phyloP scores from a whole-genome alignment of 2,113 vertebrate genomes.

The Apteryx owenii region DNA sequence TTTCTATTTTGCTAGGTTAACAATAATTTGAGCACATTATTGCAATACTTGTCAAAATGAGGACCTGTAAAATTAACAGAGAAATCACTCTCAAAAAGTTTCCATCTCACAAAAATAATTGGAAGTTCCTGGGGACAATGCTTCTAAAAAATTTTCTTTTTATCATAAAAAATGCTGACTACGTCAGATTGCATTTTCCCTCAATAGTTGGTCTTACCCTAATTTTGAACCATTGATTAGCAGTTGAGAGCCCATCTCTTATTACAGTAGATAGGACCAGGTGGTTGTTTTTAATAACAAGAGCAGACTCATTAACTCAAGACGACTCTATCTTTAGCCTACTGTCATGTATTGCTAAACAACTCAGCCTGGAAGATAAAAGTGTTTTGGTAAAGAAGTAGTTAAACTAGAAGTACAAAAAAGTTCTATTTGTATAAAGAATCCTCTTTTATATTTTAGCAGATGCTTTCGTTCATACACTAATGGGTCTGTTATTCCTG shows the following conservation, averaged over 20 bases:
- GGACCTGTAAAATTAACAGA: not conserved
- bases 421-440: not conserved
- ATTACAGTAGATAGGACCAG: not conserved
- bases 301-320: not conserved
- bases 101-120: not conserved
- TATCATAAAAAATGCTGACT: not conserved
- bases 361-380: not conserved
- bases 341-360: not conserved
- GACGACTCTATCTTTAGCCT: not conserved
- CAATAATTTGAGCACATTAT: not conserved
- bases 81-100: not conserved
- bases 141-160: not conserved
- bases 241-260: not conserved
- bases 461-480: conserved; percentile 1
- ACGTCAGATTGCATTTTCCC: not conserved
- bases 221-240: not conserved
- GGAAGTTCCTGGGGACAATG: not conserved
- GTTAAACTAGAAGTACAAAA: conserved; percentile 7
- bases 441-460: not conserved
- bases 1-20: conserved; percentile 19
- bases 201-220: not conserved
- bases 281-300: not conserved
- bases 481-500: conserved; percentile 16
- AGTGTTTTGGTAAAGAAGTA: not conserved
- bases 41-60: not conserved